Evolutionary conservation across 2,888 invertebrate genomes (phyloP).

Genomic region (Cactoblastis cactorum): DNA sequence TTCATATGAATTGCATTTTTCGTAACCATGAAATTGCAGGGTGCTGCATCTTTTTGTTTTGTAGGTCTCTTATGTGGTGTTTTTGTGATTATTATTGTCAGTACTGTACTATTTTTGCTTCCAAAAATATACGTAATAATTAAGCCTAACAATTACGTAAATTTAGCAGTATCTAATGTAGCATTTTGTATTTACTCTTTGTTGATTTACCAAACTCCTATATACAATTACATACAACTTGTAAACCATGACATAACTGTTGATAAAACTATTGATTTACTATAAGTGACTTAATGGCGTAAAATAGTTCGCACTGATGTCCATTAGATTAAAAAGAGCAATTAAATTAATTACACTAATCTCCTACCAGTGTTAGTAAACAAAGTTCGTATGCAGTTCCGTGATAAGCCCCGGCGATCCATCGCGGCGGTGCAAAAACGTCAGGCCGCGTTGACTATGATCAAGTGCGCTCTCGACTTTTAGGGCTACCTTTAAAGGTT

Average conservation of each 20-base stretch:
- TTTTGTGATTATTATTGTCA: background rate
- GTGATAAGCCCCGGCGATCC: conserved; percentile 54
- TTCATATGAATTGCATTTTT: conserved; percentile 37
- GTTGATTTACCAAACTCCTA: too few relatives aligned
- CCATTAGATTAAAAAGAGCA: background rate
- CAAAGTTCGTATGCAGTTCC: conserved; percentile 25
- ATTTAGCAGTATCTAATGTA: too few relatives aligned
- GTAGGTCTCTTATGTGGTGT: conserved; percentile 6
- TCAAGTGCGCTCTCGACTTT: conserved; percentile 42
- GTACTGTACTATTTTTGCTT: too few relatives aligned
- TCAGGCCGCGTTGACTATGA: conserved; percentile 61
- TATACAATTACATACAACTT: too few relatives aligned
- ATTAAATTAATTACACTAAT: conserved; percentile 28
- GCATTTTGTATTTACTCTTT: too few relatives aligned
- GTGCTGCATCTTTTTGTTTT: conserved; percentile 3
- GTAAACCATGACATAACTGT: too few relatives aligned
- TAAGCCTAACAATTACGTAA: too few relatives aligned
- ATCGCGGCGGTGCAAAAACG: conserved; percentile 61
- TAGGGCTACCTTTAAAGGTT: conserved; percentile 34
- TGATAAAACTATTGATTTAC: too few relatives aligned
- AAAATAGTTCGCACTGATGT: too few relatives aligned
- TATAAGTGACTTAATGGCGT: too few relatives aligned
- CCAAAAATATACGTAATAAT: too few relatives aligned
- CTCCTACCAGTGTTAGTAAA: conserved; percentile 29
- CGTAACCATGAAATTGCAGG: conserved; percentile 11